Evolutionary conservation across 1,140 invertebrate species (phyloP), one percentile per base, ranked within the genome.

Genomic region (Scaptodrosophila lebanonensis): DNA sequence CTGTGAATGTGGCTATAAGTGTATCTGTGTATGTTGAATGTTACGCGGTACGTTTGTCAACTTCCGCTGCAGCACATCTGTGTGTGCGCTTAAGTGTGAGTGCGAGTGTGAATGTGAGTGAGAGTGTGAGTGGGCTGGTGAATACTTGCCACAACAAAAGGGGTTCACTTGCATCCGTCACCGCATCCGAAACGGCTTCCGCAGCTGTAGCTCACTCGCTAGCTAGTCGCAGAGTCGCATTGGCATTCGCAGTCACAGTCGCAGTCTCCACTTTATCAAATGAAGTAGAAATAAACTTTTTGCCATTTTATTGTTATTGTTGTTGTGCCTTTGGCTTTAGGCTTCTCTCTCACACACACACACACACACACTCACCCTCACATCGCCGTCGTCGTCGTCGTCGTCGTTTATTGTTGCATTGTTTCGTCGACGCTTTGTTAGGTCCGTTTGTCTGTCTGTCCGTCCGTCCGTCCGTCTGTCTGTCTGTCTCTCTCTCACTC

Each of bases 91-190:
- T 22, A 3, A 12, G 30, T 27, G 25, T 29, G 15, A 7, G 16
- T 15, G 17, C 42, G 52, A 47, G 45, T 67, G 49, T 12, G 54
- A n/a, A 29, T 59, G 12, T 35, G 3, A 12, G 16, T 62, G 40
- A 62, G 35, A 45, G 20, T 64, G 35, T 40, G 62, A 56, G 33
- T 53, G 50, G 49, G 39, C 18, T 1, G 30, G 35, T 11, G 20
- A 38, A 15, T 27, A 18, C 57, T 57, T 50, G 39, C 48, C 50
- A 52, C 61, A 66, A 71, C 67, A 71, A 61, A 72, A 49, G 60
- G 62, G 62, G 48, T 72, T 72, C 68, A 61, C 57, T 33, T 56
- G 71, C 63, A 66, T 72, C 68, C 57, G 68, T 57, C 44, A 15
- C 29, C 16, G 45, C 68, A 60, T 69, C 60, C 53, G 35, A 15